A percentile compares a stretch with the other conserved stretches of the same genome.
phyloP scores from a whole-genome alignment of 2,797 vertebrate species.

The Buceros bicornis region DNA sequence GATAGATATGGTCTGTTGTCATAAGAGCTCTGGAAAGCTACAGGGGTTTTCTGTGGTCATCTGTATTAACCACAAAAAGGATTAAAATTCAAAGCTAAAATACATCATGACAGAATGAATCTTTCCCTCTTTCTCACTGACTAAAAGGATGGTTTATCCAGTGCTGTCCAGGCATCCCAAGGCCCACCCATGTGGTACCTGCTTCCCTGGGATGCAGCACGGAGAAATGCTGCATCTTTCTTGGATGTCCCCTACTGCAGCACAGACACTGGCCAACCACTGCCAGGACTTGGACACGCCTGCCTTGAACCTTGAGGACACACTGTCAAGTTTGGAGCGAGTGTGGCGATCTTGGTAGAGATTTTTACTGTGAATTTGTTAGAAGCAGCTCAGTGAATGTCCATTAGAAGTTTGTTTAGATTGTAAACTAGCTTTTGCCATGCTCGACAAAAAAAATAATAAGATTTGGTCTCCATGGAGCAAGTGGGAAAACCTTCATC shows the following conservation, averaged over 20 bases:
- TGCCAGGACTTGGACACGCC: neutral
- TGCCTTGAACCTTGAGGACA: neutral
- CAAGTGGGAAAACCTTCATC: neutral
- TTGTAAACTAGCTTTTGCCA: neutral
- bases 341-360: neutral
- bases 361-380: neutral
- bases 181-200: accelerated
- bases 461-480: neutral
- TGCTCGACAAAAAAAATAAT: neutral
- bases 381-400: neutral
- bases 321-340: accelerated
- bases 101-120: neutral
- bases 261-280: accelerated
- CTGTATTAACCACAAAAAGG: neutral
- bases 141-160: neutral
- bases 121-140: neutral
- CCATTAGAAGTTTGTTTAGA: neutral
- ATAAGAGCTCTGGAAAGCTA: neutral
- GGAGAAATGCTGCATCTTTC: neutral
- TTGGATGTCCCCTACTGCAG: accelerated
- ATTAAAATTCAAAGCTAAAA: neutral
- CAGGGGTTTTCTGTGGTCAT: neutral
- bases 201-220: neutral
- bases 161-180: neutral
- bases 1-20: neutral